Evolutionary conservation across 2,113 vertebrate genomes (phyloP), one percentile per base, ranked within the genome.

Genomic region (Trochalopteron elliotii): DNA sequence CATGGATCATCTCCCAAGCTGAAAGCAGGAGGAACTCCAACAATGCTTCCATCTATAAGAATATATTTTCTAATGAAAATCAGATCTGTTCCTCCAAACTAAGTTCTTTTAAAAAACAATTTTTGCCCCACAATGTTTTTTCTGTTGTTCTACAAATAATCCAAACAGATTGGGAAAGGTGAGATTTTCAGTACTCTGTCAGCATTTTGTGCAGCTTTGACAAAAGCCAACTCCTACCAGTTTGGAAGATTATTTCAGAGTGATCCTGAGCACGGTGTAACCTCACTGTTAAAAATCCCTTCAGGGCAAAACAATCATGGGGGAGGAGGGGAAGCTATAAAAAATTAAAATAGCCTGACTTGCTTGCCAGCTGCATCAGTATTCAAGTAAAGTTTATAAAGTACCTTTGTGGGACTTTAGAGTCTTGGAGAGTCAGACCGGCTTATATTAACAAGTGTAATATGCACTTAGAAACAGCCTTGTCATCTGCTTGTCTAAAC

Each of bases 341-440:
- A 90, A 91, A 95, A 84, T 39, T 8, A 18, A 49, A 90, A 92
- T 56, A 90, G 80, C 77, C 78, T 22, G 16, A 95, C 75, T 86
- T 91, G 74, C 79, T 94, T 94, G 77, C 55, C 94, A 94, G 89
- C 89, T 86, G 75, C 88, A 93, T 88, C 82, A 74, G 50, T 88
- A 90, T 97, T 97, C 96, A 97, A 97, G 96, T 97, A 96, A 92
- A 89, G 78, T 96, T 94, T 95, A 93, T 96, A 94, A 95, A 96
- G 94, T 96, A 95, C 91, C 94, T 94, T 88, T 31, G 59, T 68
- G 59, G 86, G 60, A 96, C 71, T 90, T 94, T 2, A 68, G 64
- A 71, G 83, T 83, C 95, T 77, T 81, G 57, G 53, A 94, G 84
- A 80, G 91, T 79, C 93, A 89, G 92, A 91, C 53, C 1, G 3